Conservation (phyloP, 1,140 invertebrate genomes). For the Platyura marginata region DNA sequence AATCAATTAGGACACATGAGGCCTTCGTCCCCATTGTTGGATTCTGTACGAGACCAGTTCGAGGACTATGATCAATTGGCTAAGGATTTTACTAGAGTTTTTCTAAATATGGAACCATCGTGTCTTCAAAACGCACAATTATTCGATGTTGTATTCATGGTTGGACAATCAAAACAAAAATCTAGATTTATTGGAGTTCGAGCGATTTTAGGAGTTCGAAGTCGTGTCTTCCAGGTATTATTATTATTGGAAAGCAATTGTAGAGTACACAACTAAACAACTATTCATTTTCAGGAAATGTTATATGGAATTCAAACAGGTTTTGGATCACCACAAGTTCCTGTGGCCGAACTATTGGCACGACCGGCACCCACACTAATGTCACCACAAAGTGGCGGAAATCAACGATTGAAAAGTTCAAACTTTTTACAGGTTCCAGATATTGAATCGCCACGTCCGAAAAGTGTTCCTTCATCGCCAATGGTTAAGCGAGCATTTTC, state of each 20-base stretch:
- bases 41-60: slow-evolving; percentile 80
- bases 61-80: slow-evolving; percentile 87
- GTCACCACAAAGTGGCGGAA: slow-evolving; percentile 41
- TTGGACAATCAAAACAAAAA: slow-evolving; percentile 80
- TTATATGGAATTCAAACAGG: slow-evolving; percentile 84
- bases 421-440: slow-evolving; percentile 76
- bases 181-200: slow-evolving; percentile 74
- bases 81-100: slow-evolving; percentile 79
- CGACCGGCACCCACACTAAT: slow-evolving; percentile 67
- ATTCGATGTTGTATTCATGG: slow-evolving; percentile 81
- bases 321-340: slow-evolving; percentile 83
- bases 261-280: too few relatives aligned
- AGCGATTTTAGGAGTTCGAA: slow-evolving; percentile 73
- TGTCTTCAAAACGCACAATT: slow-evolving; percentile 50
- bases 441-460: slow-evolving; percentile 47
- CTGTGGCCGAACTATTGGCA: slow-evolving; percentile 69
- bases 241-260: too few relatives aligned
- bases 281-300: slow-evolving; percentile 77
- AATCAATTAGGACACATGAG: slow-evolving; percentile 65
- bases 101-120: slow-evolving; percentile 62
- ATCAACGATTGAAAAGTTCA: slow-evolving; percentile 65
- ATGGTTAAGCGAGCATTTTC: slow-evolving; percentile 86
- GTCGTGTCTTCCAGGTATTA: slow-evolving; percentile 23
- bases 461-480: slow-evolving; percentile 85
- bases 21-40: slow-evolving; percentile 77